A percentile compares a stretch with the other conserved stretches of the same genome.
These are phyloP conservation scores for Epistrophe eligans DNA, from an alignment of 2,888 invertebrate genomes.

Conservation along the genomic window DNA sequence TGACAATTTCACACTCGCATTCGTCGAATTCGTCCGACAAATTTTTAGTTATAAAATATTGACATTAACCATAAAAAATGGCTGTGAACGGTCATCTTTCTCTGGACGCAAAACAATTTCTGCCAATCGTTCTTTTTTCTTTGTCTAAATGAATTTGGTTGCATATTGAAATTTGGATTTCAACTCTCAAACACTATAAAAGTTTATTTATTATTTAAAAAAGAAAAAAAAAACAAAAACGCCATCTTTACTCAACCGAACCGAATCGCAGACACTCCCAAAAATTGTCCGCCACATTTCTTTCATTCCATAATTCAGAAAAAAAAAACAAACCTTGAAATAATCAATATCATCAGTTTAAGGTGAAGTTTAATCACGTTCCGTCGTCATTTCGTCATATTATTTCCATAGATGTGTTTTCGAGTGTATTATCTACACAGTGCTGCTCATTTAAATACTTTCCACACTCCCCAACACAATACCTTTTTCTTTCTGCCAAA, in stretches of 20 bases:
- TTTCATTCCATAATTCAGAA: not conserved
- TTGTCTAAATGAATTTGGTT: too few relatives aligned
- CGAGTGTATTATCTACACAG: not conserved
- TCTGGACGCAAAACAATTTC: too few relatives aligned
- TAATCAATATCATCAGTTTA: constrained; percentile 9
- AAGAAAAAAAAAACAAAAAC: not conserved
- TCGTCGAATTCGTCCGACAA: too few relatives aligned
- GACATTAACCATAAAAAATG: too few relatives aligned
- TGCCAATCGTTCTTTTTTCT: too few relatives aligned
- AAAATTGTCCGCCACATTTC: constrained; percentile 15
- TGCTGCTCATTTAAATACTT: constrained; percentile 30
- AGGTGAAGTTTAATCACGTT: constrained; percentile 68
- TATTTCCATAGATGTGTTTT: constrained; percentile 61
- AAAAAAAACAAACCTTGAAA: constrained; percentile 22
- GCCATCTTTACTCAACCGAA: not conserved
- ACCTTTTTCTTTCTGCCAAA: not conserved
- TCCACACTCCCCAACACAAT: not conserved
- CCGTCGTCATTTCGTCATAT: constrained; percentile 35
- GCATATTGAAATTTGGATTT: too few relatives aligned
- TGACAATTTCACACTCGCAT: too few relatives aligned
- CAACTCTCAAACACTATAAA: too few relatives aligned
- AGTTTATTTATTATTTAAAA: too few relatives aligned
- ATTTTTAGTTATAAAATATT: too few relatives aligned
- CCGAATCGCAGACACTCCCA: constrained; percentile 1
- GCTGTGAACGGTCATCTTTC: too few relatives aligned